A percentile compares a stretch with the other conserved stretches of the same genome.
Evolutionary conservation across 1,140 invertebrate genomes (phyloP).

Genomic region (Drosophila subobscura): DNA sequence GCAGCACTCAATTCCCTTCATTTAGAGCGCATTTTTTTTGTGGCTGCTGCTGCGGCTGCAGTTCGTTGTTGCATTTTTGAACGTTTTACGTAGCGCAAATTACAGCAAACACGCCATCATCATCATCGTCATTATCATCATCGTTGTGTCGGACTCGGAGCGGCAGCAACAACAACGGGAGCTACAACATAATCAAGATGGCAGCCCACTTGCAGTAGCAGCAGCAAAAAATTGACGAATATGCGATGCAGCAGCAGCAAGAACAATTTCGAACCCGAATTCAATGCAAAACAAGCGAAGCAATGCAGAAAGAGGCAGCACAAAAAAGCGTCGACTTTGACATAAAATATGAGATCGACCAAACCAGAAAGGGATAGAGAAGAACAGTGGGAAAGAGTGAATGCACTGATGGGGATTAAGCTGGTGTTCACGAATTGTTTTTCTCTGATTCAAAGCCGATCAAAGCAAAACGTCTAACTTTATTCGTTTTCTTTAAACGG

Average conservation of each 20-base stretch:
- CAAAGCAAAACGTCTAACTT: no score
- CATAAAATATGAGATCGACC: conserved; percentile 72
- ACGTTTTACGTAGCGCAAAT: conserved; percentile 82
- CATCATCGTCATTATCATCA: conserved; percentile 58
- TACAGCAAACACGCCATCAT: conserved; percentile 82
- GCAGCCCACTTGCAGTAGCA: conserved; percentile 71
- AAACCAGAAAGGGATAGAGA: conserved; percentile 31
- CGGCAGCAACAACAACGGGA: conserved; percentile 62
- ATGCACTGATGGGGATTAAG: conserved; percentile 9
- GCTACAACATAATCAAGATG: conserved; percentile 79
- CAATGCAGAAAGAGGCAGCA: conserved; percentile 32
- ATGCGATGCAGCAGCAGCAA: conserved; percentile 65
- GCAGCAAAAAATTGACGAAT: conserved; percentile 76
- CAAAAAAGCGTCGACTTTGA: conserved; percentile 64
- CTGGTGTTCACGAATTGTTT: no score
- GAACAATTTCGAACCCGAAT: conserved; percentile 77
- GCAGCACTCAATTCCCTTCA: conserved; percentile 80
- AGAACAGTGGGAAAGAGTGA: conserved; percentile 31
- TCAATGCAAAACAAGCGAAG: conserved; percentile 76
- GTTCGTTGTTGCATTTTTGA: conserved; percentile 80
- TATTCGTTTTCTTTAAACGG: no score
- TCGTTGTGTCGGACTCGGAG: conserved; percentile 38
- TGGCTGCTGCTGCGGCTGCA: conserved; percentile 53
- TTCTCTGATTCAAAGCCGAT: no score
- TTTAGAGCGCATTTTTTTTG: conserved; percentile 78